Percentiles rank a stretch among this genome's conserved stretches.
These are phyloP conservation scores for Chamaetylas fuelleborni DNA, from an alignment of 2,113 vertebrate genomes.

Conservation along the genomic window DNA sequence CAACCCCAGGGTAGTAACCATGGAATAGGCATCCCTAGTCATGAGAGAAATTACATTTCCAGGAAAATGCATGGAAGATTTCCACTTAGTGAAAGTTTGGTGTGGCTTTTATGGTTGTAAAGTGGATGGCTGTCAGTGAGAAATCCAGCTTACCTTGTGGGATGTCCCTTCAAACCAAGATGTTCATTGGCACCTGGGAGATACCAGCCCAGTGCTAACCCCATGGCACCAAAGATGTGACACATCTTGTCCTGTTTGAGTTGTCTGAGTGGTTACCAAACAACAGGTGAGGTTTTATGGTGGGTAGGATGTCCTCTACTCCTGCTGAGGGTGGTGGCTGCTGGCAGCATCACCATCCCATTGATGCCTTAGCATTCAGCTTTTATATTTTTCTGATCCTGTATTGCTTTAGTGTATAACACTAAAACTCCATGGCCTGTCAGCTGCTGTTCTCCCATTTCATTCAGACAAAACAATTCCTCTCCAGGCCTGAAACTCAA, in stretches of 20 bases:
- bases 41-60: neutral
- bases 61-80: fast-evolving
- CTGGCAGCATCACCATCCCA: neutral
- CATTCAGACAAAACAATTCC: neutral
- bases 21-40: neutral
- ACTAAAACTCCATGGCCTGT: neutral
- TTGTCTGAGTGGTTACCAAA: neutral
- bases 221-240: neutral
- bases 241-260: neutral
- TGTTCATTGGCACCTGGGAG: neutral
- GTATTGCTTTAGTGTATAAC: too few relatives aligned
- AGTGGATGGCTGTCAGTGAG: neutral
- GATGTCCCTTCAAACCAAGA: neutral
- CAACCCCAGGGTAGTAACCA: neutral
- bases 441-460: neutral
- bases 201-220: neutral
- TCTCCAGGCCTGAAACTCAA: neutral
- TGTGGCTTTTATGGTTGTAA: neutral
- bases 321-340: neutral
- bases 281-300: neutral
- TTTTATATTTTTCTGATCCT: neutral
- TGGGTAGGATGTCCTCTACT: neutral
- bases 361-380: neutral
- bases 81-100: neutral
- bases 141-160: neutral